Percentiles rank a stretch among this genome's conserved stretches.
Conservation (phyloP, 2,113 vertebrate genomes). For the Thymallus thymallus region DNA sequence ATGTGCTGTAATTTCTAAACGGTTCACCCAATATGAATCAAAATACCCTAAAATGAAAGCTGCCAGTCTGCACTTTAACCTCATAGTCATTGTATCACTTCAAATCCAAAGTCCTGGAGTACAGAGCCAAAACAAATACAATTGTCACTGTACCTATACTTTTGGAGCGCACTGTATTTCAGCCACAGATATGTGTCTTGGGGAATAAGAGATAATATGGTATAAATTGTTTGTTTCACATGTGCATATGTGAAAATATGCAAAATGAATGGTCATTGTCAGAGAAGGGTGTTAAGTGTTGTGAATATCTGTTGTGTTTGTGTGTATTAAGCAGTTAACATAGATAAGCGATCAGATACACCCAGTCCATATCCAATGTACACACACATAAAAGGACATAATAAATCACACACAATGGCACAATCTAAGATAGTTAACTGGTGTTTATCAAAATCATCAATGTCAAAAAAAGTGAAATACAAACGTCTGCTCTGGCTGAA, state of each 20-base stretch:
- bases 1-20: no score
- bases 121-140: no score
- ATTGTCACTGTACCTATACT: no score
- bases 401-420: conserved; percentile 21
- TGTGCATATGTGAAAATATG: background rate
- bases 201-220: no score
- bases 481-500: conserved; percentile 15
- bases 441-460: conserved; percentile 35
- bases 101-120: no score
- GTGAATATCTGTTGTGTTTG: background rate
- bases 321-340: conserved; percentile 41
- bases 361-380: conserved; percentile 30
- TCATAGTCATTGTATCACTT: no score
- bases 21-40: no score
- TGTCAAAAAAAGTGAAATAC: conserved; percentile 28
- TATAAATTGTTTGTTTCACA: no score
- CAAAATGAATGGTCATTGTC: background rate
- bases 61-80: no score
- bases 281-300: background rate
- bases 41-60: no score
- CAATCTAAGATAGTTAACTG: conserved; percentile 17
- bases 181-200: no score
- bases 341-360: conserved; percentile 49
- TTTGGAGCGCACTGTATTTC: no score
- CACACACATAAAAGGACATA: conserved; percentile 27